Conservation (phyloP, 2,888 invertebrate genomes). For the Morpho achilles region DNA sequence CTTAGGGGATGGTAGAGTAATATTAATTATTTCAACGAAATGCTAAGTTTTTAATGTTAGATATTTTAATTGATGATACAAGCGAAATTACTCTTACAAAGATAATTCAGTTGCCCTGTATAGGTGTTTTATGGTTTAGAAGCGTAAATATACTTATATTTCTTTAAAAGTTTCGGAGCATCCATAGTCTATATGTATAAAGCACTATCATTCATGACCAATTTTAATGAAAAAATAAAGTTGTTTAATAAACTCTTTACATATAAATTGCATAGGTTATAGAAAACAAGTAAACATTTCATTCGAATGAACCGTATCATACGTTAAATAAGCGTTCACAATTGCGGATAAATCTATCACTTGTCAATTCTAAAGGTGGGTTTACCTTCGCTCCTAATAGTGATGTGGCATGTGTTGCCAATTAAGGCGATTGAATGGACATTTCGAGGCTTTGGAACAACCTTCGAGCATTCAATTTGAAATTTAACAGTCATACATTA, state of each 20-base stretch:
- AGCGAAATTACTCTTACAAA: too few species aligned
- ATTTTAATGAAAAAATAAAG: too few species aligned
- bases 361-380: constrained; percentile 20
- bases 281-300: not conserved
- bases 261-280: not conserved
- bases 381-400: constrained; percentile 36
- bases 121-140: too few species aligned
- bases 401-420: constrained; percentile 43
- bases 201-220: too few species aligned
- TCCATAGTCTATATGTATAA: too few species aligned
- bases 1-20: too few species aligned
- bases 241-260: not conserved
- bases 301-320: not conserved
- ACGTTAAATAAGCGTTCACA: not conserved
- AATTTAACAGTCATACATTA: constrained; percentile 16
- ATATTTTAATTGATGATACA: too few species aligned
- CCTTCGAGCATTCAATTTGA: constrained; percentile 17
- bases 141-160: too few species aligned
- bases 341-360: constrained; percentile 19
- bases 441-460: constrained; percentile 18
- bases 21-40: too few species aligned
- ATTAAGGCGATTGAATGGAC: constrained; percentile 48
- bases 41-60: too few species aligned
- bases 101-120: too few species aligned
- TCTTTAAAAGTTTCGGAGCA: too few species aligned